Evolutionary conservation across 1,140 invertebrate species (phyloP).

Genomic region (Neuroterus valhalla): DNA sequence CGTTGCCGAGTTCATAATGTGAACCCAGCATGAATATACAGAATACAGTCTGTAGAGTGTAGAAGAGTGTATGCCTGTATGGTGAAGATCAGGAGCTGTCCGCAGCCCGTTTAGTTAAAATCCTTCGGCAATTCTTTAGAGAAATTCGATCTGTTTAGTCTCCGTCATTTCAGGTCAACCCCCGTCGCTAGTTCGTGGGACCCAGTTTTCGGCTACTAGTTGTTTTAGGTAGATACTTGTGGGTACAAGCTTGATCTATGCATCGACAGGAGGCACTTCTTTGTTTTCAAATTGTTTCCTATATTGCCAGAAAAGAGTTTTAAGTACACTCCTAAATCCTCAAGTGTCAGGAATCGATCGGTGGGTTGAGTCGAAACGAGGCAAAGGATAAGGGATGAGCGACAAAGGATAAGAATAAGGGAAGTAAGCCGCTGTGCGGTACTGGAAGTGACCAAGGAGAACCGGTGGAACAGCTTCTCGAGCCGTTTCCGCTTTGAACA

Average conservation of each 20-base stretch:
- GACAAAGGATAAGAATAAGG: background rate
- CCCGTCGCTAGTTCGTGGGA: conserved; percentile 11
- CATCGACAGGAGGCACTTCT: background rate
- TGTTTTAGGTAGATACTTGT: conserved; percentile 1
- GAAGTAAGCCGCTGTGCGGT: conserved; percentile 29
- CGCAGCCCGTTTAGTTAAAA: conserved; percentile 13
- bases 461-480: background rate
- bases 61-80: too few relatives aligned
- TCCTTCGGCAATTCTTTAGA: conserved; percentile 12
- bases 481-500: conserved; percentile 20
- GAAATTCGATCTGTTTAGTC: conserved; percentile 27
- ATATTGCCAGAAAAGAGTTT: background rate
- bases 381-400: background rate
- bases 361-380: too few relatives aligned
- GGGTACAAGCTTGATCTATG: background rate
- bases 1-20: conserved; percentile 6
- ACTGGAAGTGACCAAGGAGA: conserved; percentile 31
- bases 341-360: background rate
- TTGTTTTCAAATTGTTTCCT: conserved; percentile 22
- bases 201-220: conserved; percentile 16
- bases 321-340: background rate
- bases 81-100: background rate
- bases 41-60: too few relatives aligned
- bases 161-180: background rate
- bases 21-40: background rate